Conservation (phyloP, 2,888 invertebrate genomes). For the Drosophila limbata region DNA sequence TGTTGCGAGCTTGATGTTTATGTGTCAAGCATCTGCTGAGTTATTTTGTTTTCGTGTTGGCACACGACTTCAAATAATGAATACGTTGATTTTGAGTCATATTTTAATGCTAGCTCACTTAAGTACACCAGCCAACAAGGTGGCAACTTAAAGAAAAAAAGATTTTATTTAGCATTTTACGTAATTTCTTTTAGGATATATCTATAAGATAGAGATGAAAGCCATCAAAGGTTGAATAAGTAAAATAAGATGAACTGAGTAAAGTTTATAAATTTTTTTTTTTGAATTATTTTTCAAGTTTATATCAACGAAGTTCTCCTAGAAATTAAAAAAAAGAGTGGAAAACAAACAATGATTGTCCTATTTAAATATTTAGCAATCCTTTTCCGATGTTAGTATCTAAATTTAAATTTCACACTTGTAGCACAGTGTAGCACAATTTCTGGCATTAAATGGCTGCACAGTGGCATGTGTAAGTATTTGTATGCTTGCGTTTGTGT, state of each 20-base stretch:
- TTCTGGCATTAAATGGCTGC: slow-evolving; percentile 55
- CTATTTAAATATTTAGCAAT: too few relatives aligned
- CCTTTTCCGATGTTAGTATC: not conserved
- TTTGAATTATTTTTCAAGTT: too few relatives aligned
- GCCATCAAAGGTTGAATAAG: too few relatives aligned
- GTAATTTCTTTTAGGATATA: not conserved
- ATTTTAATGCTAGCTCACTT: slow-evolving; percentile 60
- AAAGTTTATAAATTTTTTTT: too few relatives aligned
- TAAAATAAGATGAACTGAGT: too few relatives aligned
- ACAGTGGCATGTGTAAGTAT: slow-evolving; percentile 62
- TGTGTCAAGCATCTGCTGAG: slow-evolving; percentile 74
- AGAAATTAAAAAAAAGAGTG: too few relatives aligned
- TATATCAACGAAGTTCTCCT: too few relatives aligned
- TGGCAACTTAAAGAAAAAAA: not conserved
- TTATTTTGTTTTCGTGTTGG: slow-evolving; percentile 55
- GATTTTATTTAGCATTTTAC: not conserved
- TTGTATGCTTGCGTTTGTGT: slow-evolving; percentile 8
- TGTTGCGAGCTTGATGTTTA: slow-evolving; percentile 76
- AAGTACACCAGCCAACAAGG: slow-evolving; percentile 52
- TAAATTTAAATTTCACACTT: slow-evolving; percentile 17
- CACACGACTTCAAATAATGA: slow-evolving; percentile 73
- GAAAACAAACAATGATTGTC: too few relatives aligned
- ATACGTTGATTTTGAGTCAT: slow-evolving; percentile 76
- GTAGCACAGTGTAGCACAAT: slow-evolving; percentile 53
- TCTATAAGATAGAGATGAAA: too few relatives aligned